Percentiles rank a stretch among this genome's conserved stretches.
phyloP scores from a whole-genome alignment of 1,140 invertebrate genomes.

The Euwallacea similis region DNA sequence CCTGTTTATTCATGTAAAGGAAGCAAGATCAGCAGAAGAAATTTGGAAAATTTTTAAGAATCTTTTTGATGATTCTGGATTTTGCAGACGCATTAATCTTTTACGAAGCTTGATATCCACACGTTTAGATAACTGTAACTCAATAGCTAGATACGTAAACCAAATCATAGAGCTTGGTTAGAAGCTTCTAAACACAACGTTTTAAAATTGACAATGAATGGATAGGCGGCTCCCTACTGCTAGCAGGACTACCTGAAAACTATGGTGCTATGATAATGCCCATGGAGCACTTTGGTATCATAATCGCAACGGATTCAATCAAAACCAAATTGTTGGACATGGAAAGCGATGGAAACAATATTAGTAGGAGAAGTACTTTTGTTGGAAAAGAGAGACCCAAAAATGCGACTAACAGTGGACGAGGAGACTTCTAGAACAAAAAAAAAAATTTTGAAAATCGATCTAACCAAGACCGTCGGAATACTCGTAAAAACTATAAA shows the following conservation, averaged over 20 bases:
- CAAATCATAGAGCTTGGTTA: constrained; percentile 40
- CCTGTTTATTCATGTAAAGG: constrained; percentile 37
- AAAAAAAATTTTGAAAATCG: neutral
- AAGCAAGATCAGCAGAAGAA: constrained; percentile 23
- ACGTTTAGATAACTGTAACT: constrained; percentile 35
- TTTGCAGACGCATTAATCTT: constrained; percentile 34
- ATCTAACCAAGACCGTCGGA: constrained; percentile 1
- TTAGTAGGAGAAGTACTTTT: constrained; percentile 7
- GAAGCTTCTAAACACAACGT: constrained; percentile 40
- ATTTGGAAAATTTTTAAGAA: constrained; percentile 36
- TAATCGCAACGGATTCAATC: constrained; percentile 28
- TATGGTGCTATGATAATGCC: constrained; percentile 33
- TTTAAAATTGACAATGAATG: constrained; percentile 40
- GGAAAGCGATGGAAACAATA: constrained; percentile 5
- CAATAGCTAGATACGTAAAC: constrained; percentile 40
- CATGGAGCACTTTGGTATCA: constrained; percentile 36
- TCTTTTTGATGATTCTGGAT: constrained; percentile 33
- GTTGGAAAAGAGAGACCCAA: neutral
- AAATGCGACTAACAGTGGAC: neutral
- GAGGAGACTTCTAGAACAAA: neutral
- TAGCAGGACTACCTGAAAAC: constrained; percentile 48
- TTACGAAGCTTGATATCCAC: constrained; percentile 40
- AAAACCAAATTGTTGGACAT: constrained; percentile 37
- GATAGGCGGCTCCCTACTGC: constrained; percentile 21
- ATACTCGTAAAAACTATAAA: no score